phyloP scores from a whole-genome alignment of 2,888 invertebrate genomes.

The Drosophila subquinaria region DNA sequence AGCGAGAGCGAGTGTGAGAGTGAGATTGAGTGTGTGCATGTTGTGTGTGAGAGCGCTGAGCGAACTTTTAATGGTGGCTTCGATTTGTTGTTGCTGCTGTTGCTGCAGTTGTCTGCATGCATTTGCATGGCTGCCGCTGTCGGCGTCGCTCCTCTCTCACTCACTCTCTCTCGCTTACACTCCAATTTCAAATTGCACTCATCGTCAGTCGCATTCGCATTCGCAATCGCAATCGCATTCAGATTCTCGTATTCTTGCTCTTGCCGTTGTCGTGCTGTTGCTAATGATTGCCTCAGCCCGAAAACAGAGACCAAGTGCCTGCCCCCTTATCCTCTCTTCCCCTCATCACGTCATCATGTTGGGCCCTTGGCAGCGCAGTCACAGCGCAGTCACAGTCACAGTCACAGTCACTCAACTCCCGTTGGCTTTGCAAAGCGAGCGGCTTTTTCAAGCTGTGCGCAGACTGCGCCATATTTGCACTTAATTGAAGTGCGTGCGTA shows the following conservation, averaged over 20 bases:
- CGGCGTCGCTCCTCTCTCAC: conserved; percentile 5
- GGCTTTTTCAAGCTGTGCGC: conserved; percentile 69
- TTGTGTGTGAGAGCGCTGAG: conserved; percentile 27
- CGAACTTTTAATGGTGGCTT: conserved; percentile 80
- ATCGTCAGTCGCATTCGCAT: conserved; percentile 51
- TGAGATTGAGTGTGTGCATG: conserved; percentile 17
- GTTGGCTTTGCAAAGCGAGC: conserved; percentile 40
- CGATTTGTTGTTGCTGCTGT: conserved; percentile 63
- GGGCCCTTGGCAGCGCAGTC: conserved; percentile 10
- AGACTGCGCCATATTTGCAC: conserved; percentile 81
- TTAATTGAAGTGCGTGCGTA: conserved; percentile 76
- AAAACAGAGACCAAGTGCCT: conserved; percentile 13
- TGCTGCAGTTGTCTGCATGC: conserved; percentile 60
- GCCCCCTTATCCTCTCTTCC: background rate
- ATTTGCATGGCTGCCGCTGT: conserved; percentile 76
- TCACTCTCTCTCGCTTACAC: background rate
- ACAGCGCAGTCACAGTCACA: too few species aligned
- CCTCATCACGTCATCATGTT: background rate
- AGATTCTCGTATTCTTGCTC: conserved; percentile 51
- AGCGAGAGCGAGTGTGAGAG: conserved; percentile 29
- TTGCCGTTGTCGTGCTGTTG: conserved; percentile 67
- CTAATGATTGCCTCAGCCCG: conserved; percentile 77
- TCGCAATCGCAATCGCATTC: too few species aligned
- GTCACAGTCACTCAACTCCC: conserved; percentile 41
- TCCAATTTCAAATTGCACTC: conserved; percentile 51